Conservation (phyloP, 2,888 invertebrate genomes). For the Anthoptus insignis region DNA sequence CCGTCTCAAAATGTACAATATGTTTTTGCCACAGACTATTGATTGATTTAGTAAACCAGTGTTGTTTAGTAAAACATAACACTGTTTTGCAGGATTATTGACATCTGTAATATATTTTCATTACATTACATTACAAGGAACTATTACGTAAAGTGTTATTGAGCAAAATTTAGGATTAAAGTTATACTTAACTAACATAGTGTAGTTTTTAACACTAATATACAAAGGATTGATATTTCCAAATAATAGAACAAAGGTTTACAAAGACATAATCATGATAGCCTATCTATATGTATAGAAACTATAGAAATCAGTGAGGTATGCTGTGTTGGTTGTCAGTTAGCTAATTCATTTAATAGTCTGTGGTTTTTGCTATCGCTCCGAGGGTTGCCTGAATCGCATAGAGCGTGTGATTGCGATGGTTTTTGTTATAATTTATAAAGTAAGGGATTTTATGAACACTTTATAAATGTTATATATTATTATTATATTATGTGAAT, state of each 20-base stretch:
- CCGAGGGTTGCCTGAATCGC: slow-evolving; percentile 23
- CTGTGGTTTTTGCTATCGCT: slow-evolving; percentile 17
- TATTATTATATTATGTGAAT: slow-evolving; percentile 33
- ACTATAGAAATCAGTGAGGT: background rate
- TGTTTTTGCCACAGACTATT: background rate
- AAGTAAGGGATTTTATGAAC: slow-evolving; percentile 36
- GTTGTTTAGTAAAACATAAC: no score
- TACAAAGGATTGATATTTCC: no score
- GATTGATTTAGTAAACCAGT: background rate
- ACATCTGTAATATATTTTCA: no score
- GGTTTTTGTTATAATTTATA: slow-evolving; percentile 19
- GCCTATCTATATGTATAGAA: no score
- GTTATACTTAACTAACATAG: no score
- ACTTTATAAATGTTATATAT: slow-evolving; percentile 34
- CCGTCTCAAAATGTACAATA: slow-evolving; percentile 27
- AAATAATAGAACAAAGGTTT: no score
- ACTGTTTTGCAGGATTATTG: no score
- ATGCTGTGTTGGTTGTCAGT: background rate
- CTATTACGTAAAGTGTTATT: no score
- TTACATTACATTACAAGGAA: no score
- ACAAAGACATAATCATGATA: no score
- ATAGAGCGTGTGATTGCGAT: background rate
- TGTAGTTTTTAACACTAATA: no score
- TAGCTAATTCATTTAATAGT: background rate
- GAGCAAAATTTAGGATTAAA: no score